phyloP scores from a whole-genome alignment of 37 sponge, comb jelly and placozoan species.

The Chondrilla cf. caribensis region DNA sequence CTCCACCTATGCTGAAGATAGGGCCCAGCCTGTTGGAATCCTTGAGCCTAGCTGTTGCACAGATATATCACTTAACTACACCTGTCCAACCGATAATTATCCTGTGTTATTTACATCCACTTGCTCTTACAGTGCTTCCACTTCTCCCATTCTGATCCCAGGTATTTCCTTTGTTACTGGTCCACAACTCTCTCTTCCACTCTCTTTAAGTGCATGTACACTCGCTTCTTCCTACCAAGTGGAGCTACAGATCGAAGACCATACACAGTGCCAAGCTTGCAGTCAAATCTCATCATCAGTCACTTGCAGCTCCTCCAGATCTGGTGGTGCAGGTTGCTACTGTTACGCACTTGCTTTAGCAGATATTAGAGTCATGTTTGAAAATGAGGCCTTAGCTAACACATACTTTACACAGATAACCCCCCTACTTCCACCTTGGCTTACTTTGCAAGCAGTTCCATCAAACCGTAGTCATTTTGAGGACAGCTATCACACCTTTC shows the following conservation, averaged over 20 bases:
- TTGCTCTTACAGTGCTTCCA: neutral
- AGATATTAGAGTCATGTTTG: neutral
- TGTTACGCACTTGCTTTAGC: neutral
- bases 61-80: neutral
- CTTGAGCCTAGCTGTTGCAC: constrained; percentile 26
- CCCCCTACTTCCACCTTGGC: neutral
- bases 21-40: neutral
- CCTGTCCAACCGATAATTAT: neutral
- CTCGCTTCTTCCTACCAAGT: neutral
- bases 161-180: constrained; percentile 9
- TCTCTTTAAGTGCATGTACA: neutral
- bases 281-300: neutral
- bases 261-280: neutral
- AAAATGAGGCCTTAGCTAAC: constrained; percentile 7
- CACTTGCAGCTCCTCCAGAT: constrained; percentile 6
- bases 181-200: neutral
- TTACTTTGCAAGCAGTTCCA: neutral
- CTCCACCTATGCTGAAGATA: neutral
- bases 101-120: neutral
- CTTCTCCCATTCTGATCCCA: neutral
- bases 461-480: neutral
- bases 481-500: constrained; percentile 12
- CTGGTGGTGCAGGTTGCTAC: neutral
- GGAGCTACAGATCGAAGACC: neutral
- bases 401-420: neutral